Percentiles rank a stretch among this genome's conserved stretches.
These are phyloP conservation scores for Nephrotoma appendiculata DNA, from an alignment of 2,888 invertebrate species.

Conservation along the genomic window DNA sequence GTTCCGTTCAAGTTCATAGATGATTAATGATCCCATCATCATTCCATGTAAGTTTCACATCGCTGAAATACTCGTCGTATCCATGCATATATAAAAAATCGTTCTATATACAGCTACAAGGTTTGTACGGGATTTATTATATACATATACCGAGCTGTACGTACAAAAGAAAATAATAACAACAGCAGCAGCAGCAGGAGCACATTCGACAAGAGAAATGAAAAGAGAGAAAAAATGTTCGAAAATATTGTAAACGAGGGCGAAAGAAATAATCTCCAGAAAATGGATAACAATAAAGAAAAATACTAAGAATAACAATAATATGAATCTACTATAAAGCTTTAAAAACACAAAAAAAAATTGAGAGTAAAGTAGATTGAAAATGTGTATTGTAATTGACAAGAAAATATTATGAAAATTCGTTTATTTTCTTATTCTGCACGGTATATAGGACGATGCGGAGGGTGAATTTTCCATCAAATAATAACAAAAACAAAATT, in stretches of 20 bases:
- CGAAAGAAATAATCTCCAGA: not conserved
- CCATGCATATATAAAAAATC: not conserved
- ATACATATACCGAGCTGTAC: not conserved
- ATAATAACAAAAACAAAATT: not conserved
- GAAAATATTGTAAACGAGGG: not conserved
- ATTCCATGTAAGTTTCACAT: conserved; percentile 1
- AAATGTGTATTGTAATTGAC: not conserved
- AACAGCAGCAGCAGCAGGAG: not conserved
- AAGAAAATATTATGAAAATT: not conserved
- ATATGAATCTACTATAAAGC: not conserved
- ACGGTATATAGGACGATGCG: not conserved
- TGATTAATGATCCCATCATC: not conserved
- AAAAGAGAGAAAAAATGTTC: not conserved
- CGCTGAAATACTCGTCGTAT: not conserved
- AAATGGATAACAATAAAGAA: not conserved
- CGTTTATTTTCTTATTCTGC: not conserved
- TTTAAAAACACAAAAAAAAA: not conserved
- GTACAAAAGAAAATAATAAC: not conserved
- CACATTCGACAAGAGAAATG: not conserved
- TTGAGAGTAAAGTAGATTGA: not conserved
- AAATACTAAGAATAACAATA: not conserved
- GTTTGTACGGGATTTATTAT: not conserved
- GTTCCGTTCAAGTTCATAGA: conserved; percentile 4
- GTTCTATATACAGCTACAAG: not conserved
- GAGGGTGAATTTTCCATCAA: not conserved